Evolutionary conservation across 1,140 invertebrate species (phyloP).

Genomic region (Drosophila busckii): DNA sequence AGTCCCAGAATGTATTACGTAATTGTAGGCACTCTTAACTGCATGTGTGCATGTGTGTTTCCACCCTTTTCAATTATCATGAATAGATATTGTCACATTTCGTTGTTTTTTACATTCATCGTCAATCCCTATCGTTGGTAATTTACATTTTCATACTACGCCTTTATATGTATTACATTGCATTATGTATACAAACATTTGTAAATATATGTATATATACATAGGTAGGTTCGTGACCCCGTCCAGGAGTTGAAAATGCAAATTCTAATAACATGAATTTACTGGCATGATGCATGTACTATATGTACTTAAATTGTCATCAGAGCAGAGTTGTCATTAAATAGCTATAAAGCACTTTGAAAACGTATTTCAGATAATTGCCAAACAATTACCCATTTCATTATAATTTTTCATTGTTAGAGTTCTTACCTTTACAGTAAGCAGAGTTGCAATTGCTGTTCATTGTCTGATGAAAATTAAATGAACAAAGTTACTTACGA

Average conservation of each 20-base stretch:
- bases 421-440: slow-evolving; percentile 28
- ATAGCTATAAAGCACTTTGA: slow-evolving; percentile 52
- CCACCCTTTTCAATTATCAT: no score
- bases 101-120: no score
- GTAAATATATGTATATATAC: background rate
- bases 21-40: no score
- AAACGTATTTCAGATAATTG: slow-evolving; percentile 67
- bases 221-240: no score
- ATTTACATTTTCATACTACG: no score
- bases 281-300: slow-evolving; percentile 20
- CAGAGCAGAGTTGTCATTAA: slow-evolving; percentile 58
- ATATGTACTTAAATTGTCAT: slow-evolving; percentile 66
- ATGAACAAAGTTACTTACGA: background rate
- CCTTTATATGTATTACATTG: no score
- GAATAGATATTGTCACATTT: no score
- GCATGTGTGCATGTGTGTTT: no score
- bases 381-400: slow-evolving; percentile 55
- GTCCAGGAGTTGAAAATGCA: background rate
- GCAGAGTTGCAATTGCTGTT: slow-evolving; percentile 1
- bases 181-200: background rate
- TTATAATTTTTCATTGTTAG: slow-evolving; percentile 59
- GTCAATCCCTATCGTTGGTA: no score
- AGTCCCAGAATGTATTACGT: no score
- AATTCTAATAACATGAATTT: no score
- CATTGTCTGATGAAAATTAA: slow-evolving; percentile 19